Evolutionary conservation across 2,113 vertebrate species (phyloP), one percentile per base, ranked within the genome.

Genomic region (Laticauda laticaudata): DNA sequence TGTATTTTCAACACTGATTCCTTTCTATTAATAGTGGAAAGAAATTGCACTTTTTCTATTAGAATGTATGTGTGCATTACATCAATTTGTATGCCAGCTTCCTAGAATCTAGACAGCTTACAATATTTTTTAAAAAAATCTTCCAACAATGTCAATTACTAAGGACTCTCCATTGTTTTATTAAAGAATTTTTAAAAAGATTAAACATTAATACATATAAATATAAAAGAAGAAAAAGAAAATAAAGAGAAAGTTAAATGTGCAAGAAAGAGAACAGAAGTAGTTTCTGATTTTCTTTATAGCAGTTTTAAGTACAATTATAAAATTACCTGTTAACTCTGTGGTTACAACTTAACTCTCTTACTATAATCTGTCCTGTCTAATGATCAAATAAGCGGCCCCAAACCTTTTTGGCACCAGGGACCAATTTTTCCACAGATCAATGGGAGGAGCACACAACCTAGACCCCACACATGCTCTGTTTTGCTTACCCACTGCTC

Each of bases 11-110:
- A 34, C 10, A 43, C 34, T 56, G n/a, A 26, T 56, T 54, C 29
- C 39, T 81, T 92, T 9, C 18, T 56, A 90, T 87, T 61, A 81
- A 51, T 10, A 0, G 86, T 95, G 94, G 86, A 86, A 95, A 94
- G 0, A 1, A 95, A 90, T 93, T 9, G 1, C 93, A n/a, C 59
- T 90, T 29, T 87, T 87, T 48, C 48, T 53, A 29, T 53, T 48
- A 51, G 86, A 51, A 87, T 53, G 45, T 23, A 43, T 81, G 34
- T 81, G 20, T 81, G 75, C 75, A 81, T 81, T 81, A 81, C 75
- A 81, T 39, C 34, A 81, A 7, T 20, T 81, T 43, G 34, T 81
- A 81, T 81, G 34, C 34, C 34, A 81, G 9, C 75, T 81, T 20
- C 75, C 18, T 81, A 81, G 75, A 81, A 20, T 81, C 34, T 81